phyloP scores from a whole-genome alignment of 2,113 vertebrate genomes.

The Sporophila hypoxantha region DNA sequence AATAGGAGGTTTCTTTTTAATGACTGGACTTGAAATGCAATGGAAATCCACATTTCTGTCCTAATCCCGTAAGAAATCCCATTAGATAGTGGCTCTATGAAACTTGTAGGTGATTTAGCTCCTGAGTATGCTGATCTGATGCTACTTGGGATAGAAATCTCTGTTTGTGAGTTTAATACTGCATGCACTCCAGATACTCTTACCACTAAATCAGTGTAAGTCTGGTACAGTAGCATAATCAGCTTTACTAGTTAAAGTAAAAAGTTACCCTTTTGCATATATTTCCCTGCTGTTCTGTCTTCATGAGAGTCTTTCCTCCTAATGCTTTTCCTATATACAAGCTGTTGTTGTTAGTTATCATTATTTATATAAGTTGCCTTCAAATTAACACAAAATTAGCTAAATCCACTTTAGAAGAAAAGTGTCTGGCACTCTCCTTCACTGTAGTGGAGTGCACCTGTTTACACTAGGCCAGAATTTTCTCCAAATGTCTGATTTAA shows the following conservation, averaged over 20 bases:
- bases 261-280: constrained; percentile 3
- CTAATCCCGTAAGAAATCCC: constrained; percentile 18
- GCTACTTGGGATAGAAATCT: not conserved
- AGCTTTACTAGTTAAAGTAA: constrained; percentile 21
- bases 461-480: constrained; percentile 27
- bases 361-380: constrained; percentile 25
- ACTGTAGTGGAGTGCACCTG: constrained; percentile 20
- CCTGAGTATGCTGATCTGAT: not conserved
- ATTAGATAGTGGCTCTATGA: not conserved
- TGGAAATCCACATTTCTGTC: constrained; percentile 1
- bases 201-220: not conserved
- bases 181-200: not conserved
- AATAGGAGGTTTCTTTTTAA: not conserved
- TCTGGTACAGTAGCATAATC: not conserved
- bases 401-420: not conserved
- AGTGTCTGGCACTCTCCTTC: not conserved
- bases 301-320: not conserved
- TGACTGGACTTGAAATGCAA: not conserved
- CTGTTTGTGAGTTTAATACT: constrained; percentile 21
- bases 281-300: not conserved
- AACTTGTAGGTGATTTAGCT: not conserved
- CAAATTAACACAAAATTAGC: constrained; percentile 14
- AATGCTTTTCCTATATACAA: not conserved
- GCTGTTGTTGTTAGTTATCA: not conserved
- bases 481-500: constrained; percentile 41